Evolutionary conservation across 2,888 invertebrate species (phyloP).

Genomic region (Pterobdella sp.): DNA sequence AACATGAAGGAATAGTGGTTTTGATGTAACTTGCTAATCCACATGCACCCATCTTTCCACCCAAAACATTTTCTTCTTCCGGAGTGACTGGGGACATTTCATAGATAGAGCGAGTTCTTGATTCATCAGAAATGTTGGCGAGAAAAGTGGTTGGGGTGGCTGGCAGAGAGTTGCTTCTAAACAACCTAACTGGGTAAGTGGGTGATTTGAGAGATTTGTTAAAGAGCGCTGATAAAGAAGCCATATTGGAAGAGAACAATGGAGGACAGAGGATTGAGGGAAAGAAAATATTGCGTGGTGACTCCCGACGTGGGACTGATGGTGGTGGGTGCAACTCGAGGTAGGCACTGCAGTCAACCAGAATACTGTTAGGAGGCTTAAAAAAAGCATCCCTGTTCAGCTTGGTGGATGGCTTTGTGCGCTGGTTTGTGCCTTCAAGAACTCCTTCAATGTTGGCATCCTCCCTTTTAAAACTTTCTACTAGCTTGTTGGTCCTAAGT

Average conservation of each 20-base stretch:
- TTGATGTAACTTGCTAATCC: not conserved
- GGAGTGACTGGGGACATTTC: not conserved
- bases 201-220: not conserved
- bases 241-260: not conserved
- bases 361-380: not conserved
- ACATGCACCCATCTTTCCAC: not conserved
- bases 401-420: conserved; percentile 42
- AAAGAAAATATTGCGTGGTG: not conserved
- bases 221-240: not conserved
- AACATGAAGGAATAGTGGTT: not conserved
- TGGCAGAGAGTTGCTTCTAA: conserved; percentile 26
- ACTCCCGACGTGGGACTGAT: not conserved
- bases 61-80: not conserved
- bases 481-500: conserved; percentile 43
- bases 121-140: not conserved
- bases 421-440: conserved; percentile 67
- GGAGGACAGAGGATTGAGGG: conserved; percentile 7
- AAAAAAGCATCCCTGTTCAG: conserved; percentile 24
- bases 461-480: conserved; percentile 25
- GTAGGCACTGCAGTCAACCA: conserved; percentile 23
- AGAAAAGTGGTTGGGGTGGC: conserved; percentile 18
- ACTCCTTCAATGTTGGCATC: not conserved
- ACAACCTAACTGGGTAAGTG: not conserved
- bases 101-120: not conserved
- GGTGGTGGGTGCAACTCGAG: conserved; percentile 5